phyloP scores from a whole-genome alignment of 2,113 vertebrate genomes.

The Spizaetus ornatus region DNA sequence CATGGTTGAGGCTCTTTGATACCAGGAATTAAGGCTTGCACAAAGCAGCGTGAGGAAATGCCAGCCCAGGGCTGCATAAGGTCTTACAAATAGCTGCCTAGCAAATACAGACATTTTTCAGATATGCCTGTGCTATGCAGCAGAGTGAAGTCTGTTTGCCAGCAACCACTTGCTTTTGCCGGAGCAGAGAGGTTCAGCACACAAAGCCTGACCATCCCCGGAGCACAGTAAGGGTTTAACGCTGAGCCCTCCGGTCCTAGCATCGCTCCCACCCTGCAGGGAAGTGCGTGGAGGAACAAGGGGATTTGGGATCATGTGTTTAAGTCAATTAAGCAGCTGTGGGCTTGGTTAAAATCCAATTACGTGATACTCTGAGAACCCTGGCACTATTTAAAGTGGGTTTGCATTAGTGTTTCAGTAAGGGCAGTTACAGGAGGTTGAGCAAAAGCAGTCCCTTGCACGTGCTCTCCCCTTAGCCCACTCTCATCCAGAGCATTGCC shows the following conservation, averaged over 20 bases:
- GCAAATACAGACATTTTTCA: not conserved
- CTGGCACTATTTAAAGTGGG: not conserved
- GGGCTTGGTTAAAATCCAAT: slow-evolving; percentile 45
- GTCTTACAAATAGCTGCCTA: not conserved
- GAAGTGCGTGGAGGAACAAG: not conserved
- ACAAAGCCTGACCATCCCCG: not conserved
- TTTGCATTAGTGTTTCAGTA: not conserved
- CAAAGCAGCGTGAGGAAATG: not conserved
- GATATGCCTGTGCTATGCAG: not conserved
- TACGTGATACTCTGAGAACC: not conserved
- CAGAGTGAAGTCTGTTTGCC: not conserved
- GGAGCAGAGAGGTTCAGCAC: not conserved
- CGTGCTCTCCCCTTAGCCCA: not conserved
- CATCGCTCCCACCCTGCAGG: not conserved
- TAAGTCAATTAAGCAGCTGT: slow-evolving; percentile 48
- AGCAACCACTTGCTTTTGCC: fast-evolving
- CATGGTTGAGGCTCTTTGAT: not conserved
- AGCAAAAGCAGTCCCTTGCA: not conserved
- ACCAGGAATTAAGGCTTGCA: not conserved
- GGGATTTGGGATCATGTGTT: slow-evolving; percentile 44
- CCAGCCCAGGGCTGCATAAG: not conserved
- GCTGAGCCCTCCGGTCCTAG: not conserved
- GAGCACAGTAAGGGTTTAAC: not conserved
- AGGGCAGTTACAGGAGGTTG: not conserved
- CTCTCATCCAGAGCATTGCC: not conserved